phyloP scores from a whole-genome alignment of 2,113 vertebrate genomes.

The Bostrychus sinensis region DNA sequence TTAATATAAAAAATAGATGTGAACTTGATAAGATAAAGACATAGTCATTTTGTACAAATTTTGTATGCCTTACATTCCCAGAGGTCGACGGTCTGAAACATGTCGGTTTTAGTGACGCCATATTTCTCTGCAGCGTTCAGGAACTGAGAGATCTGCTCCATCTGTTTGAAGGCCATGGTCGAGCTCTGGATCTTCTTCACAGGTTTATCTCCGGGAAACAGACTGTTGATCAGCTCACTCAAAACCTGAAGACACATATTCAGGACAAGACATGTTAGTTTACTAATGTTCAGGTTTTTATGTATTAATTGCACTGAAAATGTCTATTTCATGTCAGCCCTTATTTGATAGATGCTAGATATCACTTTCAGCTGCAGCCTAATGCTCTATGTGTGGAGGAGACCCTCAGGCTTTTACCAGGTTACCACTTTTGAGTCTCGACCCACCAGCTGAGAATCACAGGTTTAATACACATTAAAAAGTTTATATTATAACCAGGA shows the following conservation, averaged over 20 bases:
- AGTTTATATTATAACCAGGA: slow-evolving; percentile 18
- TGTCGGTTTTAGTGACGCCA: slow-evolving; percentile 91
- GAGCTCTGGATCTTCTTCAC: slow-evolving; percentile 89
- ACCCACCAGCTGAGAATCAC: no score
- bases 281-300: no score
- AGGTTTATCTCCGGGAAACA: slow-evolving; percentile 84
- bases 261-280: no score
- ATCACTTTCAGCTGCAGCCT: no score
- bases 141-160: slow-evolving; percentile 98
- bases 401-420: no score
- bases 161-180: slow-evolving; percentile 96
- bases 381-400: no score
- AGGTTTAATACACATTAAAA: no score
- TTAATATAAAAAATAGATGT: no score
- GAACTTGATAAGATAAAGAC: not conserved
- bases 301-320: no score
- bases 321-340: no score
- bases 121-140: slow-evolving; percentile 90
- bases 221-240: slow-evolving; percentile 90
- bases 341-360: no score
- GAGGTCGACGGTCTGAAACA: slow-evolving; percentile 98
- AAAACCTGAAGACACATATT: slow-evolving; percentile 81
- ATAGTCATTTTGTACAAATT: not conserved
- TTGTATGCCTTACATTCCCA: slow-evolving; percentile 85
- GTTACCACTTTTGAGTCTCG: no score